Evolutionary conservation across 2,797 vertebrate genomes (phyloP).

Genomic region (Gymnothorax javanicus): DNA sequence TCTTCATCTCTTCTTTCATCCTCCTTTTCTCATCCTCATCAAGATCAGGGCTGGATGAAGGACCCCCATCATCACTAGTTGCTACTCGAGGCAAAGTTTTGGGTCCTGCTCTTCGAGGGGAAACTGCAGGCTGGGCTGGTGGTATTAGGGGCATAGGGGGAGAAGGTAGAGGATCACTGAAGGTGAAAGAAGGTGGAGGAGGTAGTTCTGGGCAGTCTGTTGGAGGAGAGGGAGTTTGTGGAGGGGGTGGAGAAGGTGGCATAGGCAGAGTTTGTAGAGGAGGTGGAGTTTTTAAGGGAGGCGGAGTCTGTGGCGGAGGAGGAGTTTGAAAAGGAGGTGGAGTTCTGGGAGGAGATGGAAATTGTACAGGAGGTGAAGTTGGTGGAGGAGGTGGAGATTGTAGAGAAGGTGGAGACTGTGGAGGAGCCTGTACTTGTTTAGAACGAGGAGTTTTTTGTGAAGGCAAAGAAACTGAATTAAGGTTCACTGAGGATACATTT

Average conservation of each 20-base stretch:
- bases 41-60: constrained; percentile 44
- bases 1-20: constrained; percentile 82
- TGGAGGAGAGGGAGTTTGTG: not conserved
- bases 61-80: constrained; percentile 67
- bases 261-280: not conserved
- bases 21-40: constrained; percentile 75
- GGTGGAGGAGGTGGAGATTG: not conserved
- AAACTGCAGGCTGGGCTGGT: constrained; percentile 34
- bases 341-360: not conserved
- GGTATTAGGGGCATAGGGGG: constrained; percentile 4
- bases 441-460: not conserved
- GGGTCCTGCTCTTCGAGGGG: constrained; percentile 62
- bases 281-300: not conserved
- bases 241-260: not conserved
- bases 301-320: not conserved
- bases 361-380: not conserved
- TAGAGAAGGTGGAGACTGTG: not conserved
- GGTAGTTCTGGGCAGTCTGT: constrained; percentile 19
- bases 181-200: constrained; percentile 36
- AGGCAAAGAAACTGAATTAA: not conserved
- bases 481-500: not conserved
- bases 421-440: not conserved
- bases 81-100: constrained; percentile 58
- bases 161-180: fast-evolving
- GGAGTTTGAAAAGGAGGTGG: not conserved